Percentiles rank a stretch among this genome's conserved stretches.
Conservation (phyloP, 1,140 invertebrate species). For the Aricia agestis region DNA sequence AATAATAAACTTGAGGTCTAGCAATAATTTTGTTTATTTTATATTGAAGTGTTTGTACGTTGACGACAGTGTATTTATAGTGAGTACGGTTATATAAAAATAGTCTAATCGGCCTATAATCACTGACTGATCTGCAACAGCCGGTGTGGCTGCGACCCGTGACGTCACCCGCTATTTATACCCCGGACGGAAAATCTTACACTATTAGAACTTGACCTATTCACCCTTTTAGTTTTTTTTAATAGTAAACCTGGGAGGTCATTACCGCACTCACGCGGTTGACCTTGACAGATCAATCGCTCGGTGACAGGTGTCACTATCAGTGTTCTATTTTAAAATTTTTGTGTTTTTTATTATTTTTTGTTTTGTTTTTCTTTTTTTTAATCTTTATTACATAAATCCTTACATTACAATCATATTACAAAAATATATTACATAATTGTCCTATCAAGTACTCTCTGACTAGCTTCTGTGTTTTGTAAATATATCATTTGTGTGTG, state of each 20-base stretch:
- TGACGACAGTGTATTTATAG: constrained; percentile 34
- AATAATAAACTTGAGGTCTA: not conserved
- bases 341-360: constrained; percentile 61
- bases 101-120: constrained; percentile 61
- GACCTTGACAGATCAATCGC: constrained; percentile 42
- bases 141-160: constrained; percentile 46
- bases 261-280: constrained; percentile 54
- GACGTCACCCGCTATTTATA: constrained; percentile 59
- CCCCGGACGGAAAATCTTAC: constrained; percentile 56
- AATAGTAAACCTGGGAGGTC: constrained; percentile 43
- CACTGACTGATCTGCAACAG: constrained; percentile 54
- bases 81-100: constrained; percentile 38
- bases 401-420: constrained; percentile 70
- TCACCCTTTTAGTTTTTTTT: constrained; percentile 43
- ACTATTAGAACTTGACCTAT: constrained; percentile 59
- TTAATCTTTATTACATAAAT: constrained; percentile 73
- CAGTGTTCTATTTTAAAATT: constrained; percentile 42
- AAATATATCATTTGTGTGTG: constrained; percentile 33
- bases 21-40: no score
- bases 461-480: constrained; percentile 40
- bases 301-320: constrained; percentile 18
- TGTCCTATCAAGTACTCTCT: constrained; percentile 55
- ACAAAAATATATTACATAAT: constrained; percentile 74
- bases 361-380: constrained; percentile 63
- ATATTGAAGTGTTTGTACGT: not conserved